Percentiles rank a stretch among this genome's conserved stretches.
These are phyloP conservation scores for Oceanodroma tethys DNA, from an alignment of 2,113 vertebrate species.

Conservation along the genomic window DNA sequence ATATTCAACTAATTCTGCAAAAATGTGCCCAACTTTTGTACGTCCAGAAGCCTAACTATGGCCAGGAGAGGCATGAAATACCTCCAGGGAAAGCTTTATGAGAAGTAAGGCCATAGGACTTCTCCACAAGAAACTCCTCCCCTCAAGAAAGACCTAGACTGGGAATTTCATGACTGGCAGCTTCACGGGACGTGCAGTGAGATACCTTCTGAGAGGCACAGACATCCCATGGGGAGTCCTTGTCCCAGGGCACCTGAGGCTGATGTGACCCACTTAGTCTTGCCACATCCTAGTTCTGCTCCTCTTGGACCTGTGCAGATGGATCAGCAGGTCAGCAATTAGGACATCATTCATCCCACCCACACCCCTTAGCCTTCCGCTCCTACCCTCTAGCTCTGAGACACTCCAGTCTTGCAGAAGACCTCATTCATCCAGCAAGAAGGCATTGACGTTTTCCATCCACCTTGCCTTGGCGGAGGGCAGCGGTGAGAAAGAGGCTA, in stretches of 20 bases:
- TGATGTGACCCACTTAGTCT: conserved; percentile 26
- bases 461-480: not conserved
- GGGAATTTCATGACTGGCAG: not conserved
- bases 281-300: not conserved
- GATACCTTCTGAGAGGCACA: not conserved
- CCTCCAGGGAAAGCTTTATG: not conserved
- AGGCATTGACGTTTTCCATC: not conserved
- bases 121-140: not conserved
- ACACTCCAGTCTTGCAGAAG: not conserved
- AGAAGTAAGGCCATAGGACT: not conserved
- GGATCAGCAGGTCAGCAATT: not conserved
- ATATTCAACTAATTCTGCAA: not conserved
- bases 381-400: not conserved
- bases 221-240: not conserved
- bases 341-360: not conserved
- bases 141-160: not conserved
- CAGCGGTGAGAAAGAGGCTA: not conserved
- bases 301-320: not conserved
- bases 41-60: not conserved
- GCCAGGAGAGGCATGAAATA: not conserved
- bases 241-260: not conserved
- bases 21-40: rapidly evolving
- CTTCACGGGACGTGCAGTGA: not conserved
- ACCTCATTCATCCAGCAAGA: not conserved
- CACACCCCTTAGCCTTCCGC: not conserved